Percentiles rank a stretch among this genome's conserved stretches.
Conservation (phyloP, 2,888 invertebrate genomes). For the Marasmarcha lunaedactyla region DNA sequence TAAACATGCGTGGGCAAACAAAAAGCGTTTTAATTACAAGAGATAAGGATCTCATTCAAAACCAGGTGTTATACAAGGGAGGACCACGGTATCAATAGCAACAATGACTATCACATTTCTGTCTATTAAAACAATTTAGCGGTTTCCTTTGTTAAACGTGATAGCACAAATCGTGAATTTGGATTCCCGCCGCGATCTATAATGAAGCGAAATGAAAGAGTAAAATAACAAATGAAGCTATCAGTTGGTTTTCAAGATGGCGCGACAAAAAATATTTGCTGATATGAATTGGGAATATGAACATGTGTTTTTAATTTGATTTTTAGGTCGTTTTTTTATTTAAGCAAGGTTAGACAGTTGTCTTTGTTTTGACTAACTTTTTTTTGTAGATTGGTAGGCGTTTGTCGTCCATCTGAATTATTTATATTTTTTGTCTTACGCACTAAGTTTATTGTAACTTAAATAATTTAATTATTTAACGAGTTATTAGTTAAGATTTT, state of each 20-base stretch:
- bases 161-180: conserved; percentile 36
- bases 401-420: too few relatives aligned
- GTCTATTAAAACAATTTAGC: conserved; percentile 67
- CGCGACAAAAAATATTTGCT: conserved; percentile 23
- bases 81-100: conserved; percentile 33
- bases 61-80: conserved; percentile 48
- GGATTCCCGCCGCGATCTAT: conserved; percentile 57
- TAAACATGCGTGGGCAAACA: background rate
- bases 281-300: conserved; percentile 8
- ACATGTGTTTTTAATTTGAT: conserved; percentile 14
- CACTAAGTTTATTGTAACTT: too few relatives aligned
- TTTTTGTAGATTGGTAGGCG: too few relatives aligned
- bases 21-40: conserved; percentile 39
- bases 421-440: too few relatives aligned
- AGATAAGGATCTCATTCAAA: conserved; percentile 45
- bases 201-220: conserved; percentile 53
- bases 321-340: background rate
- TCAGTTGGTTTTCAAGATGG: conserved; percentile 49
- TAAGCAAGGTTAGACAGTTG: too few relatives aligned
- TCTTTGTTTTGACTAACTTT: too few relatives aligned
- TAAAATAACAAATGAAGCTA: conserved; percentile 56
- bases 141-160: conserved; percentile 44
- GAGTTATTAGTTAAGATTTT: too few relatives aligned
- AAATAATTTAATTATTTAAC: too few relatives aligned
- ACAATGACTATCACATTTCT: conserved; percentile 56